Percentiles rank a stretch among this genome's conserved stretches.
Conservation (phyloP, 2,797 vertebrate species). For the Amblyopsis hoosieri region DNA sequence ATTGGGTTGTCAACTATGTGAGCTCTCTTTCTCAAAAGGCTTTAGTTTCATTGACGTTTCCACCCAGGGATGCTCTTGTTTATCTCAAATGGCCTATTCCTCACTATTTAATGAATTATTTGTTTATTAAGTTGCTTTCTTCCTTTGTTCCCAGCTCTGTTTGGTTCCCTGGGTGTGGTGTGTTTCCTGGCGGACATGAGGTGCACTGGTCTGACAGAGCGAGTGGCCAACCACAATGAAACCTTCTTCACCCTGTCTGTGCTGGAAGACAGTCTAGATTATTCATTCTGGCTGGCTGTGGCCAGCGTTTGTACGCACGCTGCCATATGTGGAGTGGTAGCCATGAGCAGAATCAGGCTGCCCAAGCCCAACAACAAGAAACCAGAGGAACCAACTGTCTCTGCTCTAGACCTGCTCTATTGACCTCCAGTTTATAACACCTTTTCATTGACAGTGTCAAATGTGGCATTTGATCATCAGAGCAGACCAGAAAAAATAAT, state of each 20-base stretch:
- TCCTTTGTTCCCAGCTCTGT: conserved; percentile 73
- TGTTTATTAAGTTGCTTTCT: too few species aligned
- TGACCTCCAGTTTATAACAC: conserved; percentile 47
- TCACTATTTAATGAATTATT: too few species aligned
- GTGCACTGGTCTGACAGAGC: conserved; percentile 84
- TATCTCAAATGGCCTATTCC: too few species aligned
- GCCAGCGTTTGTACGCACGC: conserved; percentile 84
- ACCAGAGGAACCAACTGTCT: conserved; percentile 87
- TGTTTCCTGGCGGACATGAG: conserved; percentile 86
- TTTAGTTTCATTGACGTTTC: too few species aligned
- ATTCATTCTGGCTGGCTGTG: conserved; percentile 93
- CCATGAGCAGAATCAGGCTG: conserved; percentile 86
- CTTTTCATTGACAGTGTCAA: background rate
- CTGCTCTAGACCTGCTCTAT: conserved; percentile 91
- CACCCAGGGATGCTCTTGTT: too few species aligned
- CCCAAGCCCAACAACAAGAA: conserved; percentile 89
- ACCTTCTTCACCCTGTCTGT: conserved; percentile 85
- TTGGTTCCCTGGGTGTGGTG: conserved; percentile 75
- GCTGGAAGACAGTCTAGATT: conserved; percentile 85
- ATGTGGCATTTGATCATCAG: background rate
- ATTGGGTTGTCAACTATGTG: too few species aligned
- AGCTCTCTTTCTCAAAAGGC: too few species aligned
- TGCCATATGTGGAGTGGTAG: conserved; percentile 85
- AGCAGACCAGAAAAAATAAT: background rate
- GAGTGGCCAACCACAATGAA: conserved; percentile 90